phyloP scores from a whole-genome alignment of 1,140 invertebrate genomes.

The Magallana ariakensis region DNA sequence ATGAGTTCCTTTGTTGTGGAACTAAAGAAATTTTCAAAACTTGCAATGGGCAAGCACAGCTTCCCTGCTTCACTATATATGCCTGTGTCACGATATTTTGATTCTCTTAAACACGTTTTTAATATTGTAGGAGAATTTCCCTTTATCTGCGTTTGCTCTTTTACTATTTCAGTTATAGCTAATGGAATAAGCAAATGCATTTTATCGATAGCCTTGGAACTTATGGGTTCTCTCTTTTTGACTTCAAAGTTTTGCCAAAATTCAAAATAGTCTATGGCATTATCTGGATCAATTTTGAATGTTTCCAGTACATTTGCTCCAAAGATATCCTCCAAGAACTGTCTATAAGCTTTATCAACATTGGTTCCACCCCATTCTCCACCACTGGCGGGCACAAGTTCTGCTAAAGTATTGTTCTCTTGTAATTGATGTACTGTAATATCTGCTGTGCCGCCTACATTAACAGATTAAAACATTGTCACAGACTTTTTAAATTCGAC shows the following conservation, averaged over 20 bases:
- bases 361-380: slow-evolving; percentile 47
- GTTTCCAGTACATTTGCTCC: background rate
- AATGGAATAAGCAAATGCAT: background rate
- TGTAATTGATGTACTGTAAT: slow-evolving; percentile 43
- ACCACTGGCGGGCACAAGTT: slow-evolving; percentile 40
- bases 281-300: background rate
- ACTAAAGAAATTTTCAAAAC: slow-evolving; percentile 2
- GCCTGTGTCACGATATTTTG: background rate
- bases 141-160: background rate
- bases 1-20: slow-evolving; percentile 6
- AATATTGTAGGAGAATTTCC: background rate
- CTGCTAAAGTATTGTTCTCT: background rate
- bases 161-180: background rate
- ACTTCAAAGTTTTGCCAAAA: slow-evolving; percentile 41
- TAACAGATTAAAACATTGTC: background rate
- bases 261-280: slow-evolving; percentile 28
- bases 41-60: background rate
- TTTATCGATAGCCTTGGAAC: background rate
- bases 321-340: slow-evolving; percentile 28
- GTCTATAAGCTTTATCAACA: slow-evolving; percentile 43
- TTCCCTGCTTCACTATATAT: background rate
- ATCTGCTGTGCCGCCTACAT: slow-evolving; percentile 49
- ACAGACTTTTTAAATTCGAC: too few species aligned
- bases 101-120: background rate
- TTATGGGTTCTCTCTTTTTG: slow-evolving; percentile 2